These are phyloP conservation scores for Parnassius apollo DNA, from an alignment of 2,888 invertebrate genomes.

Conservation along the genomic window DNA sequence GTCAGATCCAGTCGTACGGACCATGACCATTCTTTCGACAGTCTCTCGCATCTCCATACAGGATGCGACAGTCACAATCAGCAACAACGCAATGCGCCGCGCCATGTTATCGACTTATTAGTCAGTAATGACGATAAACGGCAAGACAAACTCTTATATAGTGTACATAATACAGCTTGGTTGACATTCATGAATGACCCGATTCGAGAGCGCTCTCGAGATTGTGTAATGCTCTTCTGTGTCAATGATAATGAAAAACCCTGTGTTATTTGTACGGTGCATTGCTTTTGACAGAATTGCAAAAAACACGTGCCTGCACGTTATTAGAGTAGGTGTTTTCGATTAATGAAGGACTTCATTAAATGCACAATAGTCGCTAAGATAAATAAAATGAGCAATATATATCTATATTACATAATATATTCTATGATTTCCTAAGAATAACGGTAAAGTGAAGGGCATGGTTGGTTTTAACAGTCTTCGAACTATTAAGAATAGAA, in stretches of 20 bases:
- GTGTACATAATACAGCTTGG: constrained; percentile 62
- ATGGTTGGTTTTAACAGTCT: too few species aligned
- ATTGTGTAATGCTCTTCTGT: constrained; percentile 76
- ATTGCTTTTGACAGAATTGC: constrained; percentile 40
- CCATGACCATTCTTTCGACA: constrained; percentile 77
- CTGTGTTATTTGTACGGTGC: constrained; percentile 69
- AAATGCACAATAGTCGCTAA: neutral
- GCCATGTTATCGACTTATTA: constrained; percentile 59
- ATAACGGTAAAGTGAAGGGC: too few species aligned
- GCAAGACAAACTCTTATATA: constrained; percentile 71
- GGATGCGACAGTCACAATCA: constrained; percentile 44
- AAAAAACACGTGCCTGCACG: constrained; percentile 42
- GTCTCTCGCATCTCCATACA: constrained; percentile 75
- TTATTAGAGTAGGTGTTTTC: constrained; percentile 31
- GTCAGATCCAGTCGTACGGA: constrained; percentile 79
- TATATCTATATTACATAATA: too few species aligned
- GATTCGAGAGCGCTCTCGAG: constrained; percentile 66
- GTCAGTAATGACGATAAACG: constrained; percentile 66
- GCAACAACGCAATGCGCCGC: constrained; percentile 51
- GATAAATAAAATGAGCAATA: too few species aligned
- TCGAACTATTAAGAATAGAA: too few species aligned
- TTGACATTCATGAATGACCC: constrained; percentile 73
- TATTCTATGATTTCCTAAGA: too few species aligned
- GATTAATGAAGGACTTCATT: constrained; percentile 24
- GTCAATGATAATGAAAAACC: constrained; percentile 79